Base-by-base conservation (phyloP, 1,140 invertebrate genomes). In the Leptonema lineaticorne region DNA sequence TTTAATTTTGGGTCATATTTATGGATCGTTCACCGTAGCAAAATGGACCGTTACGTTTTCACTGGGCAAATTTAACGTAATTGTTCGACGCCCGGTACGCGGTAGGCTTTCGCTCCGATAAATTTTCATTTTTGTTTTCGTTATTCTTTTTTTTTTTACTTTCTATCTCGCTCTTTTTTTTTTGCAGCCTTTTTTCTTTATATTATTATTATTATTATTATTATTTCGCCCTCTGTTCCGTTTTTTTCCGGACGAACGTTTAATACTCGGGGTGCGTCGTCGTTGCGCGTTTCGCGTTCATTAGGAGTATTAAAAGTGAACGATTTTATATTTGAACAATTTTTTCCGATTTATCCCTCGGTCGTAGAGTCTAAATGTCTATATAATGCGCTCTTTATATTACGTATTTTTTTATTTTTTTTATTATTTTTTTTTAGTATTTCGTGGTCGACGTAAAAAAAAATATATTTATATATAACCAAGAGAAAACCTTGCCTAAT, bases 1-100 rank as follows among this genome's bases (percentile, higher is more conserved):
- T 62, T 62, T 62, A 62, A 62, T 41, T 62, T 62, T 22, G 59
- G n/a, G 59, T 62, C 59, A 41, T 45, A 62, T 62, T 62, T 62
- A 62, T 62, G 59, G 33, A 62, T 62, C 59, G 59, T 37, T 62
- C 29, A 20, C 14, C 30, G 28, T 11, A 16, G 30, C 18, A 59
- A 37, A 37, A 37, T 59, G 57, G 57, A 59, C 57, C 57, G 50
- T 53, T 53, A 53, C 50, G 50, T 53, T 53, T 53, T 53, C 50
- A 53, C 50, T 53, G 50, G 50, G 50, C 50, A 53, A 53, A 53
- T 53, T 53, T 53, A 53, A 24, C 50, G 50, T 53, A 53, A 53
- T 53, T 53, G 50, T 53, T 53, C 50, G 50, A 53, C 20, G 20
- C 50, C n/a, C 50, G 46, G 46, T 48, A 48, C 46, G 16, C 27